These are phyloP conservation scores for Heteromyza rotundicornis DNA, from an alignment of 2,888 invertebrate genomes.

Conservation along the genomic window DNA sequence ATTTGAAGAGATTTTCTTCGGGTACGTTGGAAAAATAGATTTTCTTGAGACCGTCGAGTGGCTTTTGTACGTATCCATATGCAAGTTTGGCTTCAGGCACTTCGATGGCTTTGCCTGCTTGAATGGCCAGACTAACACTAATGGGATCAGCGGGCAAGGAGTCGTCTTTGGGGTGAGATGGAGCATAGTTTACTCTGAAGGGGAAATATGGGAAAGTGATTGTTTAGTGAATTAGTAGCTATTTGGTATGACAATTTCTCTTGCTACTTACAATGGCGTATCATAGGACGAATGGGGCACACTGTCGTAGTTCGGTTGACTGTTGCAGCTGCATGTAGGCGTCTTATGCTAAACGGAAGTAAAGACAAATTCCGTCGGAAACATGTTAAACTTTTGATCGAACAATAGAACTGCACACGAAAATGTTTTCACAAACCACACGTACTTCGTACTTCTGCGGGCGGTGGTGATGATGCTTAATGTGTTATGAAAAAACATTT, in stretches of 20 bases:
- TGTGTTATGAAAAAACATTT: not conserved
- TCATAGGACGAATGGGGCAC: not conserved
- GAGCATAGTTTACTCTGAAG: constrained; percentile 31
- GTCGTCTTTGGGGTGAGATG: constrained; percentile 32
- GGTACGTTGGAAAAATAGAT: constrained; percentile 58
- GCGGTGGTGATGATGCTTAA: constrained; percentile 8
- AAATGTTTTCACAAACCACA: constrained; percentile 22
- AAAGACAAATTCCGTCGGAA: no score
- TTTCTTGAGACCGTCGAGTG: constrained; percentile 58
- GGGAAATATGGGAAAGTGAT: not conserved
- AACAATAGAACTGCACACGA: no score
- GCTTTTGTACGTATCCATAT: constrained; percentile 65
- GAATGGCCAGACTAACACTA: constrained; percentile 63
- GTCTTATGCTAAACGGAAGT: constrained; percentile 17
- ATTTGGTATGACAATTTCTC: not conserved
- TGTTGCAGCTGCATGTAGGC: constrained; percentile 14
- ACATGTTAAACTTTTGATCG: no score
- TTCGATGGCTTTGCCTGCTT: constrained; percentile 58
- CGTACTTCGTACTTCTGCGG: constrained; percentile 15
- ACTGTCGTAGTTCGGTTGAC: not conserved
- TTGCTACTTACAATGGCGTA: not conserved
- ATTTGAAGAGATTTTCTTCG: constrained; percentile 64
- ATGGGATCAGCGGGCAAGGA: constrained; percentile 64
- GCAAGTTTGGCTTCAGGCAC: constrained; percentile 65
- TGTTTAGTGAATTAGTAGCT: not conserved